Evolutionary conservation across 2,888 invertebrate species (phyloP).

Genomic region (Epistrophe eligans): DNA sequence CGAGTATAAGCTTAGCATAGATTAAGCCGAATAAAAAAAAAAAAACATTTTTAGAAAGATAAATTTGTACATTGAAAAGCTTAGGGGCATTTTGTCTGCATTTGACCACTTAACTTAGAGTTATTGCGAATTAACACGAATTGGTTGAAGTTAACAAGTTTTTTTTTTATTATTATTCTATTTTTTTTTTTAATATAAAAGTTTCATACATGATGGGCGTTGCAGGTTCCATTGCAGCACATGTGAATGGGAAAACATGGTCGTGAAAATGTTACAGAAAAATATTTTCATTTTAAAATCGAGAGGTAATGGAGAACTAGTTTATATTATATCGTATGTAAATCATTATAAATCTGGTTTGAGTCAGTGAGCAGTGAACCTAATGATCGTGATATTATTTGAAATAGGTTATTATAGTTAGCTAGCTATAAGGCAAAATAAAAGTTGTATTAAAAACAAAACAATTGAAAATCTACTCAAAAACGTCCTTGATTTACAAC

Average conservation of each 20-base stretch:
- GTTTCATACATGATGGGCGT: slow-evolving; percentile 31
- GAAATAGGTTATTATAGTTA: neutral
- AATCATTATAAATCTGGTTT: slow-evolving; percentile 18
- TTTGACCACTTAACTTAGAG: slow-evolving; percentile 68
- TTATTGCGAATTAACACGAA: slow-evolving; percentile 72
- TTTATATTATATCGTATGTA: slow-evolving; percentile 10
- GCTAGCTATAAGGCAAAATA: neutral
- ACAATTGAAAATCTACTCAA: slow-evolving; percentile 20
- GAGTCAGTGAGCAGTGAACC: too few relatives aligned
- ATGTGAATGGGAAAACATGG: slow-evolving; percentile 21
- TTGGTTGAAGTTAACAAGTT: slow-evolving; percentile 36
- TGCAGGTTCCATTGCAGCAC: neutral
- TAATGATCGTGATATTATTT: slow-evolving; percentile 18
- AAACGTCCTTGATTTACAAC: slow-evolving; percentile 34
- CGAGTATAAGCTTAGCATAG: neutral
- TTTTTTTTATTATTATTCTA: neutral
- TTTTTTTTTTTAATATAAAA: neutral
- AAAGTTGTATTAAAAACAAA: slow-evolving; percentile 8
- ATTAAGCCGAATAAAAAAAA: neutral
- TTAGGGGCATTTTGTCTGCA: slow-evolving; percentile 54
- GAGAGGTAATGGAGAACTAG: neutral
- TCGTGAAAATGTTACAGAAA: slow-evolving; percentile 38
- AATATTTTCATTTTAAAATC: neutral
- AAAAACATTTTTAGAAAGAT: slow-evolving; percentile 17
- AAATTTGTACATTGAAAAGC: slow-evolving; percentile 49